A percentile compares a stretch with the other conserved stretches of the same genome.
Evolutionary conservation across 1,140 invertebrate genomes (phyloP).

Genomic region (Ectropis grisescens): DNA sequence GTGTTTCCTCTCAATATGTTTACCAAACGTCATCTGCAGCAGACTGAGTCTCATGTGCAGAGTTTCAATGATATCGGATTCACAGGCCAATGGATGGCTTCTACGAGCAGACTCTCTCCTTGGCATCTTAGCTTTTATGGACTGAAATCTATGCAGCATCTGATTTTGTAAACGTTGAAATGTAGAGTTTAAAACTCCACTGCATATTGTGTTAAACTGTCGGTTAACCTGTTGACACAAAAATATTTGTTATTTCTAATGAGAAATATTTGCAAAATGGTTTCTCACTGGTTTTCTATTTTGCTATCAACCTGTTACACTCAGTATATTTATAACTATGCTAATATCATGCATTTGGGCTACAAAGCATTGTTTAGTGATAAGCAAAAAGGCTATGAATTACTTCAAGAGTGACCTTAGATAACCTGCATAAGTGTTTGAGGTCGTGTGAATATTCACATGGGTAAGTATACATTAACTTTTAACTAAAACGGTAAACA

Average conservation of each 20-base stretch:
- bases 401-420: too few relatives aligned
- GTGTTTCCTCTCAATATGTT: conserved; percentile 91
- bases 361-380: too few relatives aligned
- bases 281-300: too few relatives aligned
- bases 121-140: conserved; percentile 91
- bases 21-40: conserved; percentile 91
- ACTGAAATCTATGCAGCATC: conserved; percentile 85
- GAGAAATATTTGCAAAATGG: too few relatives aligned
- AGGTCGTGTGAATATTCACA: too few relatives aligned
- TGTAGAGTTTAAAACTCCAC: conserved; percentile 82
- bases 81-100: conserved; percentile 86
- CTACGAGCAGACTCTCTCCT: conserved; percentile 86
- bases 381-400: too few relatives aligned
- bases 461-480: too few relatives aligned
- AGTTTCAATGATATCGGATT: conserved; percentile 91
- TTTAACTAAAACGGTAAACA: too few relatives aligned
- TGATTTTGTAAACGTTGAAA: conserved; percentile 85
- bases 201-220: conserved; percentile 83
- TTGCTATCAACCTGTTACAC: too few relatives aligned
- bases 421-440: too few relatives aligned
- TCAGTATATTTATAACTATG: too few relatives aligned
- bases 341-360: background rate
- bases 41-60: conserved; percentile 89
- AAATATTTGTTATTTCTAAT: too few relatives aligned
- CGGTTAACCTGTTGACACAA: conserved; percentile 75